Evolutionary conservation across 2,888 invertebrate species (phyloP).

Genomic region (Chrysina gloriosa): DNA sequence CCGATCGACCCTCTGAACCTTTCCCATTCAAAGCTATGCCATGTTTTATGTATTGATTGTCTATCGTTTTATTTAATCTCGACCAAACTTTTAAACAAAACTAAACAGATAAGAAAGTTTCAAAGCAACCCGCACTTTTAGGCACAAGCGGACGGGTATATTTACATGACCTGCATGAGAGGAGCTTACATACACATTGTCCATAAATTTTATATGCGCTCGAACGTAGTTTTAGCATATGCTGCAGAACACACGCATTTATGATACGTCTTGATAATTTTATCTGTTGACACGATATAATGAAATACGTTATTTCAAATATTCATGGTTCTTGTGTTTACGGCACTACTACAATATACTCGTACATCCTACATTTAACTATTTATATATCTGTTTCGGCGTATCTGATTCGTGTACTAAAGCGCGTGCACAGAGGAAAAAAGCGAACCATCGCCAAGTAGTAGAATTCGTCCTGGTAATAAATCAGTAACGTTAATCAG

Average conservation of each 20-base stretch:
- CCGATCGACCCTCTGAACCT: conserved; percentile 47
- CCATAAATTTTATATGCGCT: conserved; percentile 16
- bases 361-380: too few species aligned
- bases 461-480: too few species aligned
- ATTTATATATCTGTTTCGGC: too few species aligned
- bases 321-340: neutral
- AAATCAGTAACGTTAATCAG: too few species aligned
- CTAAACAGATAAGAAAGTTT: conserved; percentile 21
- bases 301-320: neutral
- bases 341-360: too few species aligned
- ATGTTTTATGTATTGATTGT: conserved; percentile 32
- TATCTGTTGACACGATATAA: conserved; percentile 15
- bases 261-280: neutral
- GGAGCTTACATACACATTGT: neutral
- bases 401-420: too few species aligned
- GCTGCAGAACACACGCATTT: neutral
- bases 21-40: conserved; percentile 32
- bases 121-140: conserved; percentile 8
- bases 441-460: too few species aligned
- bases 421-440: too few species aligned
- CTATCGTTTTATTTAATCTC: conserved; percentile 32
- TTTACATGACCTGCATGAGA: neutral
- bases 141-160: neutral
- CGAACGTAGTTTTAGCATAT: neutral
- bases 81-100: conserved; percentile 16